Evolutionary conservation across 2,888 invertebrate species (phyloP), one percentile per base, ranked within the genome.

Genomic region (Chaetogeoica ovagalla): DNA sequence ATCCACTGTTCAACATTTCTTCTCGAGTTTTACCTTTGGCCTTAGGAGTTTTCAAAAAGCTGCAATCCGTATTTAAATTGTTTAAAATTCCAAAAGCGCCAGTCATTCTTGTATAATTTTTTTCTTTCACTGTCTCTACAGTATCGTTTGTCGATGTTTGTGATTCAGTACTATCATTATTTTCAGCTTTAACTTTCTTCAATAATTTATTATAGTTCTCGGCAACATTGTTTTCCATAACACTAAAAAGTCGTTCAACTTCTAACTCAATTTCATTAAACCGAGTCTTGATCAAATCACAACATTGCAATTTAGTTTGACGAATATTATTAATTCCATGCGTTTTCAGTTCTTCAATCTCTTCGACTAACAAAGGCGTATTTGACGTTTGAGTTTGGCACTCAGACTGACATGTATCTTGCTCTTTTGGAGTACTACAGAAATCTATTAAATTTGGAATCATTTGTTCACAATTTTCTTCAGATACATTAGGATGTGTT

Each of bases 21-120:
- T 79, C 79, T 9, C 79, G 60, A 6, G 79, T 79, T 43, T 71
- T 71, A 17, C 71, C 63, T n/a, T 65, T 65, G 23, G 63, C n/a
- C 43, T 79, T 79, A 9, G 79, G 79, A 71, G 79, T 79, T 79
- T 79, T 79, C 43, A 79, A 71, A 79, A 79, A 79, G 30, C 79
- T 79, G 6, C 79, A 79, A 43, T 71, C 79, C 5, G n/a, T 19
- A 63, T 79, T 71, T 43, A 79, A 71, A 71, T 79, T 79, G 11
- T 79, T 79, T 19, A 79, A 63, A 63, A 79, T 63, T 62, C 79
- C 79, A 65, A 23, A 79, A 71, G 71, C 71, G 30, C 79, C 79
- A 71, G 79, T 79, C 79, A 79, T 79, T 63, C 79, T 63, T 21
- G 79, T 63, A 57, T 79, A 79, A 19, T 79, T 79, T 71, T 71